Percentiles rank a stretch among this genome's conserved stretches.
Evolutionary conservation across 2,113 vertebrate genomes (phyloP).

Genomic region (Oryzias woworae): DNA sequence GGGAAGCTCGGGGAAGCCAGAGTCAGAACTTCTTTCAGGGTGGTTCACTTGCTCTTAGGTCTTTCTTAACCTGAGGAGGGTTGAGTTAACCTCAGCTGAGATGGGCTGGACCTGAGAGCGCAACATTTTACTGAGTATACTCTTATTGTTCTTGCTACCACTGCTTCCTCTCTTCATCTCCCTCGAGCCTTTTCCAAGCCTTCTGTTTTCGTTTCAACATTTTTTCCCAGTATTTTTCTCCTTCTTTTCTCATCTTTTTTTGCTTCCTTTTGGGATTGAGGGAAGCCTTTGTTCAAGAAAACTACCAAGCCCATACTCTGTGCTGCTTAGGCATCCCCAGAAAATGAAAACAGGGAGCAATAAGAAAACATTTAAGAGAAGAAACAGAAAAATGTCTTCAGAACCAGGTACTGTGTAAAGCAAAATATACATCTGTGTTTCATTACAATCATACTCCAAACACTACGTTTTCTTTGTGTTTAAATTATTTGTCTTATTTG

Average conservation of each 20-base stretch:
- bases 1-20: slow-evolving; percentile 62
- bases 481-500: slow-evolving; percentile 79
- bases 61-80: slow-evolving; percentile 22
- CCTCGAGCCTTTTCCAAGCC: slow-evolving; percentile 15
- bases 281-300: slow-evolving; percentile 55
- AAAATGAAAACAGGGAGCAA: slow-evolving; percentile 58
- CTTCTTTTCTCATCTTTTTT: slow-evolving; percentile 16
- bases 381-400: slow-evolving; percentile 36
- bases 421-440: slow-evolving; percentile 77
- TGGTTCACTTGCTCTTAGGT: slow-evolving; percentile 47
- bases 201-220: slow-evolving; percentile 8
- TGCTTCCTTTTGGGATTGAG: slow-evolving; percentile 49
- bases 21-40: slow-evolving; percentile 58
- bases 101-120: slow-evolving; percentile 12
- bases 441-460: slow-evolving; percentile 79
- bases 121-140: slow-evolving; percentile 39
- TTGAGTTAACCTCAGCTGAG: slow-evolving; percentile 15
- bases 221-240: slow-evolving; percentile 17
- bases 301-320: slow-evolving; percentile 71
- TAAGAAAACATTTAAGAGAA: slow-evolving; percentile 67
- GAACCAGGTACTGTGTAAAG: slow-evolving; percentile 63
- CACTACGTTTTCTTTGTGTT: slow-evolving; percentile 79
- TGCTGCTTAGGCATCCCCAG: slow-evolving; percentile 67
- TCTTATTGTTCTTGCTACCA: slow-evolving; percentile 33
- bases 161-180: slow-evolving; percentile 33